Evolutionary conservation across 2,888 invertebrate species (phyloP).

Genomic region (Noctua fimbriata): DNA sequence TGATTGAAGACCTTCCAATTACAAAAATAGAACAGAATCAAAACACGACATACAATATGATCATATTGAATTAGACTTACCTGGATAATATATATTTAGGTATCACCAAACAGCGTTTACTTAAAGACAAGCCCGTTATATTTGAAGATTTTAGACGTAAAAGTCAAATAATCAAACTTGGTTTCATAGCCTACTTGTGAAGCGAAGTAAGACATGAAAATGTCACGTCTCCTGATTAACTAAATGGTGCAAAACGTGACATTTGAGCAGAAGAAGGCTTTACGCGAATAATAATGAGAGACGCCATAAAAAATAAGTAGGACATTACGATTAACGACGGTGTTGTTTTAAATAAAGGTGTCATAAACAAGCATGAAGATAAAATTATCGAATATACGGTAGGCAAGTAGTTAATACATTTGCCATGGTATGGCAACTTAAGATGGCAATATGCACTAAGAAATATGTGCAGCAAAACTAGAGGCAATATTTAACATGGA

Average conservation of each 20-base stretch:
- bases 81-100: neutral
- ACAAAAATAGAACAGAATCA: neutral
- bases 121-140: neutral
- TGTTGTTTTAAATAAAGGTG: constrained; percentile 17
- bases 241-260: constrained; percentile 68
- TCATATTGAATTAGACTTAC: neutral
- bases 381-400: constrained; percentile 1
- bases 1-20: neutral
- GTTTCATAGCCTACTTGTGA: constrained; percentile 44
- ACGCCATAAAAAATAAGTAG: constrained; percentile 53
- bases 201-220: constrained; percentile 58
- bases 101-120: neutral
- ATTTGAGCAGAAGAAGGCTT: constrained; percentile 58
- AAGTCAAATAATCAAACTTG: constrained; percentile 13
- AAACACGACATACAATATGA: neutral
- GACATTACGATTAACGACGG: constrained; percentile 31
- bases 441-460: neutral
- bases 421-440: neutral
- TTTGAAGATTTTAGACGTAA: constrained; percentile 16
- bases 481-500: neutral
- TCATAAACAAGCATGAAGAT: constrained; percentile 20
- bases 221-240: constrained; percentile 68
- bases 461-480: neutral
- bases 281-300: constrained; percentile 43
- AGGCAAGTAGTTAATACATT: neutral